Evolutionary conservation across 2,888 invertebrate genomes (phyloP).

Genomic region (Conchocele bisecta): DNA sequence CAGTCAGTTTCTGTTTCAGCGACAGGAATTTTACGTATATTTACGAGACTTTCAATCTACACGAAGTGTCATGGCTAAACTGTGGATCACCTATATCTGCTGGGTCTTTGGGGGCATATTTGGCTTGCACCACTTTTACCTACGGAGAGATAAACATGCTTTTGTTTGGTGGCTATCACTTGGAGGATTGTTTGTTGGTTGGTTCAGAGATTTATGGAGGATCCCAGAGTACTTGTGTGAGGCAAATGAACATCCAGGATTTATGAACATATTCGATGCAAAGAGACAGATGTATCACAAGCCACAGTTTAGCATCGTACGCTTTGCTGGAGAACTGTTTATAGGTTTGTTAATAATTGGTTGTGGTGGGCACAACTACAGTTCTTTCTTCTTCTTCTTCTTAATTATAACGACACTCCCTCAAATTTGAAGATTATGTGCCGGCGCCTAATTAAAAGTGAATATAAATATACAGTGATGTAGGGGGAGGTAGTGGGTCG

Average conservation of each 20-base stretch:
- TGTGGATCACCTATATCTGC: conserved; percentile 89
- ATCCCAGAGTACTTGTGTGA: conserved; percentile 94
- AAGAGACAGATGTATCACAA: conserved; percentile 84
- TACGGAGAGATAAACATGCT: conserved; percentile 94
- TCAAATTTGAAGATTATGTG: no score
- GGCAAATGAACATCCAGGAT: conserved; percentile 80
- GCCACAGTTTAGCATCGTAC: conserved; percentile 53
- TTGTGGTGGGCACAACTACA: no score
- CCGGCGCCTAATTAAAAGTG: no score
- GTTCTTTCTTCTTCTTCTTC: no score
- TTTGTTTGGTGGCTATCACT: conserved; percentile 94
- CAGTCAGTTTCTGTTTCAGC: no score
- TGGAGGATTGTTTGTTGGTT: conserved; percentile 92
- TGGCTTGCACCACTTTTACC: conserved; percentile 95
- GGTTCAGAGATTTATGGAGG: conserved; percentile 92
- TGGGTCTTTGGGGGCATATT: conserved; percentile 95
- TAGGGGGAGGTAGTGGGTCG: no score
- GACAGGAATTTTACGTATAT: no score
- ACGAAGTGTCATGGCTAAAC: conserved; percentile 83
- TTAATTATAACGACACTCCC: no score
- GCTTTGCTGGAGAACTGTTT: conserved; percentile 73
- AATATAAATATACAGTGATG: no score
- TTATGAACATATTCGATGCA: conserved; percentile 84
- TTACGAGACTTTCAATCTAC: no score
- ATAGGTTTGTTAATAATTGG: no score